Evolutionary conservation across 2,113 vertebrate genomes (phyloP), one percentile per base, ranked within the genome.

Genomic region (Pachypanchax playfairii): DNA sequence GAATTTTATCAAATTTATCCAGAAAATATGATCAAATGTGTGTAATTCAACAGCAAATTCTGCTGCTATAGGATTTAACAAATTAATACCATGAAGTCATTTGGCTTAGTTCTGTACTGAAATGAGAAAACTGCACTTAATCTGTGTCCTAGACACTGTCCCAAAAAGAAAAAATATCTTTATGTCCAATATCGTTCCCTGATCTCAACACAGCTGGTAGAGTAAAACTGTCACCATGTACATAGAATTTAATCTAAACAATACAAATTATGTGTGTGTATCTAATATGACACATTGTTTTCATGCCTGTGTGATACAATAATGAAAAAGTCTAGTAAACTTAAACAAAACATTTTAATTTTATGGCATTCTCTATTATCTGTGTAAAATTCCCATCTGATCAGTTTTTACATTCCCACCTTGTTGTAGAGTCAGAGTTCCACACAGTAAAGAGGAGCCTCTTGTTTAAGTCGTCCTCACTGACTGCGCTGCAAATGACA

Each of bases 361-460:
- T 22, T 18, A 39, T 3, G 17, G 6, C 49, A 24, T 28, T 44
- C 5, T 17, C 29, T 31, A 17, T 48, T 25, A 8, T 47, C 11
- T 20, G 21, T 26, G 20, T 28, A 3, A 18, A 15, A 9, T 47
- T 10, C 61, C 11, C n/a, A 8, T 14, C 54, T 11, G 43, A 55
- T 25, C 25, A 55, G 6, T 20, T 28, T 48, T 9, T 2, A n/a
- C 10, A 14, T 58, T 46, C 18, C n/a, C 14, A 98, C 96, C 95
- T 95, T 79, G 90, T 90, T 57, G 74, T 64, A 52, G 79, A 83
- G 35, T 91, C 88, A 33, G 84, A 67, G 82, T 94, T 94, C 94
- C 95, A 98, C 71, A 94, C 88, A 0, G 95, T 92, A 75, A 97
- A 82, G 71, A 98, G 86, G 25, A 98, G 92, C 47, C 94, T 93